These are phyloP conservation scores for Pleuronectes platessa DNA, from an alignment of 2,113 vertebrate genomes.

Conservation along the genomic window DNA sequence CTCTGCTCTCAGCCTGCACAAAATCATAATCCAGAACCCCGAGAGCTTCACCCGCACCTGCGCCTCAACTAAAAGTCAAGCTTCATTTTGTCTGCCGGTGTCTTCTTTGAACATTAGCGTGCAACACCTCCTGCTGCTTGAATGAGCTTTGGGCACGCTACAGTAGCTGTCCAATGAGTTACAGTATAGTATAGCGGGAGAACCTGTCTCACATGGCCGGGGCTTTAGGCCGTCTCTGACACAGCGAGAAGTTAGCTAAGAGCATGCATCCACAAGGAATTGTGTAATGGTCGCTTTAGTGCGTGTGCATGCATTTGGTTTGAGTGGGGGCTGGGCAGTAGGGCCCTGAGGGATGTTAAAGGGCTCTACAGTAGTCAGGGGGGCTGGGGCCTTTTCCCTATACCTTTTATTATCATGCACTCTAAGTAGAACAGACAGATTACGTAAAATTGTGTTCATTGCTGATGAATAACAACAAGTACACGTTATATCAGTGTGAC, in stretches of 20 bases:
- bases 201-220: neutral
- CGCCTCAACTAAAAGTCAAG: constrained; percentile 25
- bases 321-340: constrained; percentile 14
- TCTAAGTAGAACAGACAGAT: neutral
- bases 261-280: constrained; percentile 15
- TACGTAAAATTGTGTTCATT: neutral
- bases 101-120: constrained; percentile 15
- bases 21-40: constrained; percentile 8
- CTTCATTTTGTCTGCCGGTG: constrained; percentile 31
- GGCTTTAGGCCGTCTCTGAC: constrained; percentile 9
- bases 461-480: neutral
- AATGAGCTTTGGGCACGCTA: constrained; percentile 20
- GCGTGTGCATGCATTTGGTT: constrained; percentile 14
- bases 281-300: constrained; percentile 23
- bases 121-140: constrained; percentile 43
- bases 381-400: neutral
- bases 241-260: constrained; percentile 12
- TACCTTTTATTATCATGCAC: neutral
- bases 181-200: neutral
- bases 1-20: neutral
- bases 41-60: constrained; percentile 21
- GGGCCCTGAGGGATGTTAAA: constrained; percentile 3
- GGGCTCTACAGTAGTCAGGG: neutral
- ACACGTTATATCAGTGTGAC: neutral
- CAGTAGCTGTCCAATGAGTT: constrained; percentile 28